Evolutionary conservation across 2,113 vertebrate genomes (phyloP).

Genomic region (Saccopteryx leptura): DNA sequence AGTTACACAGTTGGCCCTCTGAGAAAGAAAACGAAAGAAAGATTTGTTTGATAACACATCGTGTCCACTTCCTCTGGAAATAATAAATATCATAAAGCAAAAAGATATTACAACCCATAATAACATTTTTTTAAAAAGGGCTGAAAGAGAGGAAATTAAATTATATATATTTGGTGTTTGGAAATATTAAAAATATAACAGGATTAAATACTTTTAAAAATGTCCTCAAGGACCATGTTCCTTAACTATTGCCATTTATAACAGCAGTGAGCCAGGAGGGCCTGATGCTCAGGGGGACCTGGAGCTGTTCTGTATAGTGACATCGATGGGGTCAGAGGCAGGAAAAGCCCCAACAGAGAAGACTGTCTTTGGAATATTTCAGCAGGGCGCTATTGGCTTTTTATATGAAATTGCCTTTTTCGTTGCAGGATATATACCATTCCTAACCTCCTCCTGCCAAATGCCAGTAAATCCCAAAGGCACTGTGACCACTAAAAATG

Average conservation of each 20-base stretch:
- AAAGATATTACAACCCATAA: not conserved
- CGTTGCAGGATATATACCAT: not conserved
- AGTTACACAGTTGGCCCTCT: not conserved
- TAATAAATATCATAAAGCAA: not conserved
- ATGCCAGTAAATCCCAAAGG: not conserved
- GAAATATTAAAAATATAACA: not conserved
- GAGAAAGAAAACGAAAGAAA: not conserved
- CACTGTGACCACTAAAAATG: not conserved
- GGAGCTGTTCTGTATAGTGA: not conserved
- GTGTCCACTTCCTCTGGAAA: not conserved
- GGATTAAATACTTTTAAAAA: not conserved
- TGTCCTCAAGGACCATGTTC: not conserved
- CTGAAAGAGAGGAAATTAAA: not conserved
- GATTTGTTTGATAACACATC: not conserved
- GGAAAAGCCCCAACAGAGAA: not conserved
- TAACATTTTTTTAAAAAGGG: not conserved
- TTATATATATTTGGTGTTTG: not conserved
- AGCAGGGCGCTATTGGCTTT: not conserved
- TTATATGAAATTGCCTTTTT: not conserved
- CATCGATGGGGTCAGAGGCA: not conserved
- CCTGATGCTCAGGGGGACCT: not conserved
- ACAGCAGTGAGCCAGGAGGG: not conserved
- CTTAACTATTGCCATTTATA: not conserved
- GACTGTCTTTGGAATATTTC: not conserved
- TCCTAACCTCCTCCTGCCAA: not conserved